Evolutionary conservation across 2,113 vertebrate genomes (phyloP).

Genomic region (Girardinichthys multiradiatus): DNA sequence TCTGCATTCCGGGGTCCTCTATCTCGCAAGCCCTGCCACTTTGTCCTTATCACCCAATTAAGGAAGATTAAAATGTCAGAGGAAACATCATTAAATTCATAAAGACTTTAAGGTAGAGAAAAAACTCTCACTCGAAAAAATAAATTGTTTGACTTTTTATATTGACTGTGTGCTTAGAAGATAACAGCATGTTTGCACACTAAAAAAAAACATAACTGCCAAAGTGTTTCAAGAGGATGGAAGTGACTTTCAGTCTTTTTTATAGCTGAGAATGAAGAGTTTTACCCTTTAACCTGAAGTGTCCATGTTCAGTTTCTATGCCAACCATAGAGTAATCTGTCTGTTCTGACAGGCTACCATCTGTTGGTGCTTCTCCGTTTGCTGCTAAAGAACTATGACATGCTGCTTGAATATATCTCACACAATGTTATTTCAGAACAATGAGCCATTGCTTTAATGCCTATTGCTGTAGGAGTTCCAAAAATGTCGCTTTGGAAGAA

Average conservation of each 20-base stretch:
- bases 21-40: too few species aligned
- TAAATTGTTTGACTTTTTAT: not conserved
- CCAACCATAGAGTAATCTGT: slow-evolving; percentile 43
- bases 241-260: slow-evolving; percentile 17
- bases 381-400: not conserved
- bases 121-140: not conserved
- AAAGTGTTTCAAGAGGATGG: slow-evolving; percentile 23
- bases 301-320: slow-evolving; percentile 61
- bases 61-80: too few species aligned
- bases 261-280: slow-evolving; percentile 44
- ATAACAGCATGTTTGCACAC: slow-evolving; percentile 4
- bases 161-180: not conserved
- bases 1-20: too few species aligned
- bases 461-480: not conserved
- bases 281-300: slow-evolving; percentile 54
- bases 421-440: not conserved
- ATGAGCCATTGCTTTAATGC: not conserved
- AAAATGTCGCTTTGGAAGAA: not conserved
- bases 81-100: too few species aligned
- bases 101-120: too few species aligned
- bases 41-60: too few species aligned
- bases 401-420: slow-evolving; percentile 3
- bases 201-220: slow-evolving; percentile 16
- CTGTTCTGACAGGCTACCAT: not conserved
- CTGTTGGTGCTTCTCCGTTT: slow-evolving; percentile 3